Conservation (phyloP, 2,113 vertebrate genomes). For the Actenoides hombroni region DNA sequence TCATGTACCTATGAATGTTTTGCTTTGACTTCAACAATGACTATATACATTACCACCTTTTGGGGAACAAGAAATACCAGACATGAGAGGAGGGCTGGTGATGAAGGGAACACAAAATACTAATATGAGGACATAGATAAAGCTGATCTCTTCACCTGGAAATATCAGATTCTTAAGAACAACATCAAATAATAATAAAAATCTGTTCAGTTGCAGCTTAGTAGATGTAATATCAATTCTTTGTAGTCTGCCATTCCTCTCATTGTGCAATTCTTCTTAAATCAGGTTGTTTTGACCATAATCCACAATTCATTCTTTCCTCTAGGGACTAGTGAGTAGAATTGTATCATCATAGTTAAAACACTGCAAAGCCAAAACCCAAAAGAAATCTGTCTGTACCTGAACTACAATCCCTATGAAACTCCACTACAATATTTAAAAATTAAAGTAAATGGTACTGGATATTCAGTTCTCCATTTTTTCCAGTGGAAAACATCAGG, state of each 20-base stretch:
- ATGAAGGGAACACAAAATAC: neutral
- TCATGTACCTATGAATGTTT: neutral
- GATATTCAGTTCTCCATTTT: neutral
- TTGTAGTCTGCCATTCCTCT: neutral
- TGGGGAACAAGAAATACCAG: neutral
- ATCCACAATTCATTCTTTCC: neutral
- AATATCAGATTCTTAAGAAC: neutral
- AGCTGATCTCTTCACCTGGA: neutral
- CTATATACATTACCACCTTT: neutral
- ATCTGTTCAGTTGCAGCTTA: fast-evolving
- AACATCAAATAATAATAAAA: neutral
- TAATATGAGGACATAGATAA: fast-evolving
- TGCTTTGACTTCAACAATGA: neutral
- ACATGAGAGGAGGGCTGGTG: neutral
- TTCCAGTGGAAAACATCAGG: neutral
- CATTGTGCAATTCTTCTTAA: neutral
- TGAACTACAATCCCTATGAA: neutral
- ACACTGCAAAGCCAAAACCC: neutral
- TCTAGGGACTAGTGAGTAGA: fast-evolving
- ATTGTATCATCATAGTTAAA: neutral
- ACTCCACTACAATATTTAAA: neutral
- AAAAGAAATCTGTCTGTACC: neutral
- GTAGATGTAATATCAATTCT: fast-evolving
- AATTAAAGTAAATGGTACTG: neutral
- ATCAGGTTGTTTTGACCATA: neutral